Evolutionary conservation across 2,888 invertebrate species (phyloP).

Genomic region (Drosophila bunnanda): DNA sequence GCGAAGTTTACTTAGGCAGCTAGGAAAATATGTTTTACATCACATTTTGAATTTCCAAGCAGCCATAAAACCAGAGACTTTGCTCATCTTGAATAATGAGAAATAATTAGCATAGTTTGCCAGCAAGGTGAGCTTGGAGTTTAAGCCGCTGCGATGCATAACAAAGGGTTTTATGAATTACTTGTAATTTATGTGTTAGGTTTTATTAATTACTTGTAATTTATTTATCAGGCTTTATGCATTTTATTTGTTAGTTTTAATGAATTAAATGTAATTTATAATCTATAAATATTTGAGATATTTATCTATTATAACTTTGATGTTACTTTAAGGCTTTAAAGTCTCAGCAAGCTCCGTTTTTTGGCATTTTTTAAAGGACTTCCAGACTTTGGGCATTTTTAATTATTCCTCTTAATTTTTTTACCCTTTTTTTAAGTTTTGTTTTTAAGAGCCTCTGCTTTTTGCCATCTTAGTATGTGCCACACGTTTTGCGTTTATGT

Average conservation of each 20-base stretch:
- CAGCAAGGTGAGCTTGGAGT: not conserved
- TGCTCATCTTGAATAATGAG: slow-evolving; percentile 22
- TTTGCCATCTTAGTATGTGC: slow-evolving; percentile 62
- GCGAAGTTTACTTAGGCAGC: slow-evolving; percentile 20
- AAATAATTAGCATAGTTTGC: slow-evolving; percentile 20
- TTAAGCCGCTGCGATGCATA: not conserved
- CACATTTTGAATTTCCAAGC: slow-evolving; percentile 9
- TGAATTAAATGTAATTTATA: not conserved
- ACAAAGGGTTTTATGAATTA: not conserved
- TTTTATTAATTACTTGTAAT: not conserved
- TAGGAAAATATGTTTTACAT: slow-evolving; percentile 9
- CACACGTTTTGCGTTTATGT: slow-evolving; percentile 72
- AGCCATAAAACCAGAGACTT: slow-evolving; percentile 16
- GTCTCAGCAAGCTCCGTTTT: no score
- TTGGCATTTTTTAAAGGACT: no score
- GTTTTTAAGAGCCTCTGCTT: slow-evolving; percentile 3
- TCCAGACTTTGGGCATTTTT: slow-evolving; percentile 52
- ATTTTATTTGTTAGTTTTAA: not conserved
- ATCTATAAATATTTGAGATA: not conserved
- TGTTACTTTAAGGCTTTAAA: no score
- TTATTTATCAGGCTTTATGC: not conserved
- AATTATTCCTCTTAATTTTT: slow-evolving; percentile 57
- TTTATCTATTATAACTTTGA: no score
- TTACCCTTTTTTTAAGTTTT: slow-evolving; percentile 4
- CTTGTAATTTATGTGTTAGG: not conserved